phyloP scores from a whole-genome alignment of 2,797 vertebrate species.

The Pelobates cultripes region DNA sequence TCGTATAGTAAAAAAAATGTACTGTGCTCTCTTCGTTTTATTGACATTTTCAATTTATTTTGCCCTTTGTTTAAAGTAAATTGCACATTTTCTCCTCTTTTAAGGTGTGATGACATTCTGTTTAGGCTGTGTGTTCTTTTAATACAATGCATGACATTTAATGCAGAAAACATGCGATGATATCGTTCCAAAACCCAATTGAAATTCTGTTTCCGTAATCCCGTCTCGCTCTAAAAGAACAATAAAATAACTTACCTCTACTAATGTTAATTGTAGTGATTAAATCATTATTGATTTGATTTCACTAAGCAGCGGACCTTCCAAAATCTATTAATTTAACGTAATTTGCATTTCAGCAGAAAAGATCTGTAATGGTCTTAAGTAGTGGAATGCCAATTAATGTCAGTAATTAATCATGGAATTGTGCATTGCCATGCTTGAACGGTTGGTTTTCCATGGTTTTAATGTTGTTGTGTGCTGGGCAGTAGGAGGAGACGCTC shows the following conservation, averaged over 20 bases:
- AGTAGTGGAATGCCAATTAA: slow-evolving; percentile 44
- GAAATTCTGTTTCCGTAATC: not conserved
- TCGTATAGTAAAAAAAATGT: too few species aligned
- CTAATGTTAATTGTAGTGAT: slow-evolving; percentile 28
- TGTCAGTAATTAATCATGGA: slow-evolving; percentile 43
- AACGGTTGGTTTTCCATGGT: slow-evolving; percentile 17
- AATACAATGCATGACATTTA: too few species aligned
- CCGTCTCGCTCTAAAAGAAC: not conserved
- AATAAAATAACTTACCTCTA: not conserved
- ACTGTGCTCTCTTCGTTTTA: too few species aligned
- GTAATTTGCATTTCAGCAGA: slow-evolving; percentile 32
- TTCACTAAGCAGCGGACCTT: slow-evolving; percentile 15
- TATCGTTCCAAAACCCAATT: not conserved
- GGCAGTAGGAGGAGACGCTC: not conserved
- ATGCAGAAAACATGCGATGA: too few species aligned
- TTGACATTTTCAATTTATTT: too few species aligned
- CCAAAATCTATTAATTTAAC: slow-evolving; percentile 29
- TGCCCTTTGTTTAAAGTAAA: too few species aligned
- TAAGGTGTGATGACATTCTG: too few species aligned
- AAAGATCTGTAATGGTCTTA: slow-evolving; percentile 7
- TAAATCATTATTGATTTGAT: slow-evolving; percentile 38
- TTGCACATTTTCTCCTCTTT: too few species aligned
- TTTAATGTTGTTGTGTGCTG: slow-evolving; percentile 19
- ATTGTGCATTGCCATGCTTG: slow-evolving; percentile 15
- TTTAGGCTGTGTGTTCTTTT: too few species aligned